These are phyloP conservation scores for Acrocephalus scirpaceus DNA, from an alignment of 2,797 vertebrate species.

Conservation along the genomic window DNA sequence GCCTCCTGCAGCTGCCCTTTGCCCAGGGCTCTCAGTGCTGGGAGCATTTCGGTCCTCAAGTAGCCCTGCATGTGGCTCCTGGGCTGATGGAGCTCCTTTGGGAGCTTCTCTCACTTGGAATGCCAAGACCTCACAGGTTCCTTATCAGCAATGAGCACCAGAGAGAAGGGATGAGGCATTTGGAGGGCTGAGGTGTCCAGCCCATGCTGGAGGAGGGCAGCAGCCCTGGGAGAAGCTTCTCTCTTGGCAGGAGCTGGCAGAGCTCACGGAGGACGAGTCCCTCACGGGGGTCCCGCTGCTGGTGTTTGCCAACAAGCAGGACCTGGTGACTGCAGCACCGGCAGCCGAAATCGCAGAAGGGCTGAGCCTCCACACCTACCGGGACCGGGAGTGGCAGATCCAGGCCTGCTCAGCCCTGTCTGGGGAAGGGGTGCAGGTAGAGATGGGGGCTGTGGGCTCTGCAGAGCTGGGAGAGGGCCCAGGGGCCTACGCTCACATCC, in stretches of 20 bases:
- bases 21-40: background rate
- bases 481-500: background rate
- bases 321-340: conserved; percentile 84
- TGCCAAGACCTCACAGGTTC: background rate
- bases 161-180: background rate
- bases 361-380: conserved; percentile 87
- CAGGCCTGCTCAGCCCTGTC: conserved; percentile 90
- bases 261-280: conserved; percentile 85
- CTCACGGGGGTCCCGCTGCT: conserved; percentile 85
- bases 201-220: background rate
- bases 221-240: background rate
- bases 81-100: background rate
- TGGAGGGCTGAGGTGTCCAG: background rate
- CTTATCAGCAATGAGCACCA: background rate
- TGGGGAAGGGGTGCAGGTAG: conserved; percentile 89
- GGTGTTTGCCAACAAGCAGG: conserved; percentile 92
- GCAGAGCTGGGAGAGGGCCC: background rate
- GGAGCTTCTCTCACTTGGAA: background rate
- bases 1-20: conserved; percentile 20
- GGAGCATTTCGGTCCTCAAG: background rate
- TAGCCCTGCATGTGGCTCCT: fast-evolving
- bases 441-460: background rate
- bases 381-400: conserved; percentile 90
- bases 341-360: conserved; percentile 88
- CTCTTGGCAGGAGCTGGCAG: conserved; percentile 83